Conservation (phyloP, 2,797 vertebrate genomes). For the Smutsia temminckii region DNA sequence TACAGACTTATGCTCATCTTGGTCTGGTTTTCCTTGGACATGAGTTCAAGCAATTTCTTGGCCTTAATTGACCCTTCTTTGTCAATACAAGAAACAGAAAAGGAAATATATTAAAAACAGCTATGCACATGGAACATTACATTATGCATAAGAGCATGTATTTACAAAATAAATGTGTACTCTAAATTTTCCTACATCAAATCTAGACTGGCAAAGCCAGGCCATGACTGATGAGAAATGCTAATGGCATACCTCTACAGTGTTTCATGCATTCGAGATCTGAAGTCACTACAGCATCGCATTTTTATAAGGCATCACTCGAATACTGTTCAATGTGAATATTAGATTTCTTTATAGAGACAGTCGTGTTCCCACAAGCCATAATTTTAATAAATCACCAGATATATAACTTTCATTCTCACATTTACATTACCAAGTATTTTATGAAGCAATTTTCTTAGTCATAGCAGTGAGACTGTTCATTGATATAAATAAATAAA, state of each 20-base stretch:
- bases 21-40: not conserved
- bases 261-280: slow-evolving; percentile 51
- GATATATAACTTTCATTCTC: slow-evolving; percentile 63
- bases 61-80: not conserved
- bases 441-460: slow-evolving; percentile 74
- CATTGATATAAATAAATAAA: slow-evolving; percentile 49
- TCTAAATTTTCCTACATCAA: slow-evolving; percentile 24
- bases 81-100: not conserved
- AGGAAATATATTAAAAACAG: not conserved
- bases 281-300: slow-evolving; percentile 16
- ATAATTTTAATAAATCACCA: slow-evolving; percentile 64
- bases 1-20: not conserved
- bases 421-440: slow-evolving; percentile 68
- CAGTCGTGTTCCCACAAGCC: slow-evolving; percentile 58
- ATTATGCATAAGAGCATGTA: not conserved
- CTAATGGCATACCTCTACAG: not conserved
- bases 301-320: slow-evolving; percentile 46
- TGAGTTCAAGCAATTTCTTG: not conserved
- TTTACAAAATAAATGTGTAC: slow-evolving; percentile 30
- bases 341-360: slow-evolving; percentile 65
- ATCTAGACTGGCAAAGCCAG: slow-evolving; percentile 33
- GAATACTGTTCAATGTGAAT: slow-evolving; percentile 52
- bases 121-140: not conserved
- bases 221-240: slow-evolving; percentile 21
- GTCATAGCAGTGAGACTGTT: slow-evolving; percentile 15